Conservation (phyloP, 2,888 invertebrate species). For the Caenorhabditis virilis region DNA sequence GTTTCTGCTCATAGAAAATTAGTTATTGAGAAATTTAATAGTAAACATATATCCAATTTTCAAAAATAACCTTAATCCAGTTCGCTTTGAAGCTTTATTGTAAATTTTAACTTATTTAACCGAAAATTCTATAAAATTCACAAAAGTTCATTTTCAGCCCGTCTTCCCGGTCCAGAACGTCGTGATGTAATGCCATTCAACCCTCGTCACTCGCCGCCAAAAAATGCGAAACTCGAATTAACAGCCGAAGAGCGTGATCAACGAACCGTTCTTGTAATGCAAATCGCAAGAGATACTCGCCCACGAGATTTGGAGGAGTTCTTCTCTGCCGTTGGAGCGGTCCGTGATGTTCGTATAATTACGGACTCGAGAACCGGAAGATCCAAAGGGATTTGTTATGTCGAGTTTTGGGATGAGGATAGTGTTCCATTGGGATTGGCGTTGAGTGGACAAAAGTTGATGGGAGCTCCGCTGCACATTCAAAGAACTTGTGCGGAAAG, state of each 20-base stretch:
- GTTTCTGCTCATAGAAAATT: too few relatives aligned
- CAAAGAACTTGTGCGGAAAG: slow-evolving; percentile 93
- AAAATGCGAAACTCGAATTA: slow-evolving; percentile 70
- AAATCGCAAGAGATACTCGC: slow-evolving; percentile 62
- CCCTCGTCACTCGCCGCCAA: slow-evolving; percentile 64
- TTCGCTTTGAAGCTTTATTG: too few relatives aligned
- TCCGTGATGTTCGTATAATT: slow-evolving; percentile 92
- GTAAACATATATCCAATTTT: too few relatives aligned
- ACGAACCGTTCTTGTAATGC: slow-evolving; percentile 98
- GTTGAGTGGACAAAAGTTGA: slow-evolving; percentile 88
- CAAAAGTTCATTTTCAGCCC: slow-evolving; percentile 69
- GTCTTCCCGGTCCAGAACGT: slow-evolving; percentile 77
- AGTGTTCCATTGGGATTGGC: slow-evolving; percentile 79
- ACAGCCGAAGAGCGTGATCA: slow-evolving; percentile 97
- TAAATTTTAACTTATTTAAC: too few relatives aligned
- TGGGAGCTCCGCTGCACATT: slow-evolving; percentile 89
- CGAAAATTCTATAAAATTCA: too few relatives aligned
- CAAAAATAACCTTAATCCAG: too few relatives aligned
- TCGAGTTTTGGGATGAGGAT: slow-evolving; percentile 96
- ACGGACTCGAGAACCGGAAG: slow-evolving; percentile 97
- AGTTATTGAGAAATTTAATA: too few relatives aligned
- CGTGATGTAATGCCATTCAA: slow-evolving; percentile 69
- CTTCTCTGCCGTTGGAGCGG: slow-evolving; percentile 95
- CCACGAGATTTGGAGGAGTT: slow-evolving; percentile 79
- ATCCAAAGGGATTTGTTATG: slow-evolving; percentile 99